phyloP scores from a whole-genome alignment of 2,888 invertebrate species.

The Odontomyia ornata region DNA sequence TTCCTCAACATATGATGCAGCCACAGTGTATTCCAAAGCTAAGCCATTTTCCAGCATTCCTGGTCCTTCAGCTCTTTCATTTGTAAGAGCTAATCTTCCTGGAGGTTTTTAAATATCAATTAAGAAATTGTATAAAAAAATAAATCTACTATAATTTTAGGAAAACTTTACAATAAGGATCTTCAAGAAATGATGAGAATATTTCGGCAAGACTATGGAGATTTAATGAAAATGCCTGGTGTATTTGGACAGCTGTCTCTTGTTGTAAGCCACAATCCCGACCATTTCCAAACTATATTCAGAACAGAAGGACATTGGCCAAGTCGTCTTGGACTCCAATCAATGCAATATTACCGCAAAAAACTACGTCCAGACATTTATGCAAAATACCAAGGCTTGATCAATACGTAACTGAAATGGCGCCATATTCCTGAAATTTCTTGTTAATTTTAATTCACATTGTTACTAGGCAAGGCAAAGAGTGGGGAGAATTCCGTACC shows the following conservation, averaged over 20 bases:
- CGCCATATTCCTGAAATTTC: background rate
- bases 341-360: conserved; percentile 63
- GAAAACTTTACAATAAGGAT: conserved; percentile 55
- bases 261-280: conserved; percentile 66
- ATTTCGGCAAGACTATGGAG: conserved; percentile 59
- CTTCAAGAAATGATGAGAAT: conserved; percentile 54
- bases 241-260: conserved; percentile 59
- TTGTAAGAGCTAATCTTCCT: conserved; percentile 50
- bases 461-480: conserved; percentile 66
- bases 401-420: background rate
- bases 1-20: too few species aligned
- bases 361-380: conserved; percentile 57
- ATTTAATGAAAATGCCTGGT: conserved; percentile 64
- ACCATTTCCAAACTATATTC: conserved; percentile 64
- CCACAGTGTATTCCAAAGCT: conserved; percentile 51
- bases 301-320: conserved; percentile 66
- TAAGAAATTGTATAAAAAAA: too few species aligned
- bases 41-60: conserved; percentile 55
- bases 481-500: conserved; percentile 73
- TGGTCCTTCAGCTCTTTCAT: conserved; percentile 54
- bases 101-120: background rate
- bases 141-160: conserved; percentile 48
- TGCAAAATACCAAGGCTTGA: conserved; percentile 51
- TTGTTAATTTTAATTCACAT: background rate
- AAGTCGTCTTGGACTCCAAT: conserved; percentile 62